Evolutionary conservation across 2,797 vertebrate genomes (phyloP), one percentile per base, ranked within the genome.

Genomic region (Fratercula arctica): DNA sequence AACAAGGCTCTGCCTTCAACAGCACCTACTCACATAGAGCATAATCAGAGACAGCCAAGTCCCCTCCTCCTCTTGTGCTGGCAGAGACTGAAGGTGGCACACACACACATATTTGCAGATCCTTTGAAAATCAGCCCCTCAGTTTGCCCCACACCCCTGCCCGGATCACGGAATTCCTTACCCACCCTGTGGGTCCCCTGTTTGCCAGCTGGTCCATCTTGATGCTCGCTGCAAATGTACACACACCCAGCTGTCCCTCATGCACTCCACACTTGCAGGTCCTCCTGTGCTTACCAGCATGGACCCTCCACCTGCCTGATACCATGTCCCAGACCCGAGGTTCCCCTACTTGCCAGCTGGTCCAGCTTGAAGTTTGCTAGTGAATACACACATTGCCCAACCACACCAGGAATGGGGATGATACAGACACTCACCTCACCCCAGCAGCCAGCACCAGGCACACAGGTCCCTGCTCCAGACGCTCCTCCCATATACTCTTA

Each of bases 141-240:
- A 53, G 31, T 31, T 60, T 3, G 1, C 24, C 25, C 1, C 1
- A 5, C 26, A 61, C 13, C 26, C 50, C 46, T 51, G 17, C 33
- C 33, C 35, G n/a, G 33, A 43, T 45, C 39, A 23, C 14, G 4
- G 28, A 46, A 21, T 5, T 2, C 56, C 31, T 61, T 25, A 43
- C 9, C 37, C 5, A 4, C 8, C 12, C 20, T 25, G 25, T 0
- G 0, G n/a, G n/a, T 57, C n/a, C 29, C n/a, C 15, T 10, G 5
- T 35, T 74, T 56, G 16, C 29, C 59, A 37, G n/a, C 23, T 56
- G 50, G 59, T 74, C n/a, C 28, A 26, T 33, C 39, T 9, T 39
- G 41, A 37, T 21, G 18, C 48, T 53, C 8, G 0, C 26, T 17
- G 21, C 80, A 37, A 11, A 21, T 11, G 6, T 9, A 1, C 19